phyloP scores from a whole-genome alignment of 1,140 invertebrate genomes.

The Aporrectodea caliginosa region DNA sequence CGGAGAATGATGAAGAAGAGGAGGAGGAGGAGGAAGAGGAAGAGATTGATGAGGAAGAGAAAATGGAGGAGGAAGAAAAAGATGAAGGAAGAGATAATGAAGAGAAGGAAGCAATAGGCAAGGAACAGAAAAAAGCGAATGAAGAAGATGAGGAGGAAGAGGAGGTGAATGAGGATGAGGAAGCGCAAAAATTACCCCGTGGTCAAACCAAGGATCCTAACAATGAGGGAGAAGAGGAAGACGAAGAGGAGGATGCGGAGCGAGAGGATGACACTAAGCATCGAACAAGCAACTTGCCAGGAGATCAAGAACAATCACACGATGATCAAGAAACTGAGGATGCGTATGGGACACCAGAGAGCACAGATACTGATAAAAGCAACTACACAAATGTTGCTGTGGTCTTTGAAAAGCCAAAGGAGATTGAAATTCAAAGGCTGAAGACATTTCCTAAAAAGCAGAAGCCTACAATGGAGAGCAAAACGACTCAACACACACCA shows the following conservation, averaged over 20 bases:
- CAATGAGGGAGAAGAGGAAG: slow-evolving; percentile 18
- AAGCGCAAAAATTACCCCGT: background rate
- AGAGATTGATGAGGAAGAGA: background rate
- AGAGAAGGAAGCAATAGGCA: slow-evolving; percentile 8
- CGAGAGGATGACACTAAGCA: no score
- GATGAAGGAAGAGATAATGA: slow-evolving; percentile 29
- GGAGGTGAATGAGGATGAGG: slow-evolving; percentile 26
- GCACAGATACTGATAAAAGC: background rate
- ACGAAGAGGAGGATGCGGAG: slow-evolving; percentile 16
- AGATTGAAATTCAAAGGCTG: background rate
- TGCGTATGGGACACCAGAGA: slow-evolving; percentile 3
- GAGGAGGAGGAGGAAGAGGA: slow-evolving; percentile 15
- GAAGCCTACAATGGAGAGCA: no score
- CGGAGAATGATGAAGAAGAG: slow-evolving; percentile 8
- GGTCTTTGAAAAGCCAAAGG: background rate
- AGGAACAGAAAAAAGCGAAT: slow-evolving; percentile 20
- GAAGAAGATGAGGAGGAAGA: slow-evolving; percentile 26
- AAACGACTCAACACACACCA: no score
- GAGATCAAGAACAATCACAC: no score
- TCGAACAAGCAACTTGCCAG: no score
- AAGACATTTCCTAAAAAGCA: no score
- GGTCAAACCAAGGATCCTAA: slow-evolving; percentile 11
- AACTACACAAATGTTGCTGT: background rate
- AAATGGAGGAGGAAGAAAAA: slow-evolving; percentile 8
- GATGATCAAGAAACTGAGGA: slow-evolving; percentile 20